Percentiles rank a stretch among this genome's conserved stretches.
Evolutionary conservation across 2,888 invertebrate genomes (phyloP).

Genomic region (Lissocephala sabroskyi): DNA sequence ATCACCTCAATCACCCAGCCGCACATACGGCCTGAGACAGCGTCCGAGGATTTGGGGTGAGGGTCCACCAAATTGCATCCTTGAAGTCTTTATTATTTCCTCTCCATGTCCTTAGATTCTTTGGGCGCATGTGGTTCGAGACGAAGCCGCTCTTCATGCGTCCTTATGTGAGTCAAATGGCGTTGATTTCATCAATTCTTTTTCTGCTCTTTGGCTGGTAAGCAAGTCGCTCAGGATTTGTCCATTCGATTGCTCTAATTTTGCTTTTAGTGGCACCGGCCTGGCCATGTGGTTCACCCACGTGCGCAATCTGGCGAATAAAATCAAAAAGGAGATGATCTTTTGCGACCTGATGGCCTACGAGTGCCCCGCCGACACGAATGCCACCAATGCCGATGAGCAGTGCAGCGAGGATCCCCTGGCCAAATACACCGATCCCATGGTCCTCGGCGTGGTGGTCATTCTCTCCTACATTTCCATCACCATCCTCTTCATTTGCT

Average conservation of each 20-base stretch:
- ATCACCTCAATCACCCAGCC: constrained; percentile 10
- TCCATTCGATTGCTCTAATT: constrained; percentile 9
- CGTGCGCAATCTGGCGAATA: background rate
- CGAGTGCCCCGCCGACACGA: no score
- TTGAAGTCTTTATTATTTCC: no score
- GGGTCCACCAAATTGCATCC: no score
- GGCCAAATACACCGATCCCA: background rate
- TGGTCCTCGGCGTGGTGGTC: constrained; percentile 8
- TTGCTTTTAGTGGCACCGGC: constrained; percentile 16
- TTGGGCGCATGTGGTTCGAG: constrained; percentile 4
- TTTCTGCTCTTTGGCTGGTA: background rate
- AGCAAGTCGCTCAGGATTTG: background rate
- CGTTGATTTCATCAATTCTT: background rate
- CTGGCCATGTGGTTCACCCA: constrained; percentile 10
- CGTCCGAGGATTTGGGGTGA: no score
- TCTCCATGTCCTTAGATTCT: no score
- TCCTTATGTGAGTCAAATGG: background rate
- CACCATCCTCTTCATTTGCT: background rate
- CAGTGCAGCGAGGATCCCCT: no score
- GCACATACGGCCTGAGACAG: background rate
- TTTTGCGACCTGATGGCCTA: constrained; percentile 13
- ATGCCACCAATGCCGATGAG: background rate
- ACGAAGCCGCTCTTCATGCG: constrained; percentile 6
- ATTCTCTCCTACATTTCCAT: background rate
- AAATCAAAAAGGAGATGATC: background rate